Conservation (phyloP, 2,888 invertebrate genomes). For the Leucoma salicis region DNA sequence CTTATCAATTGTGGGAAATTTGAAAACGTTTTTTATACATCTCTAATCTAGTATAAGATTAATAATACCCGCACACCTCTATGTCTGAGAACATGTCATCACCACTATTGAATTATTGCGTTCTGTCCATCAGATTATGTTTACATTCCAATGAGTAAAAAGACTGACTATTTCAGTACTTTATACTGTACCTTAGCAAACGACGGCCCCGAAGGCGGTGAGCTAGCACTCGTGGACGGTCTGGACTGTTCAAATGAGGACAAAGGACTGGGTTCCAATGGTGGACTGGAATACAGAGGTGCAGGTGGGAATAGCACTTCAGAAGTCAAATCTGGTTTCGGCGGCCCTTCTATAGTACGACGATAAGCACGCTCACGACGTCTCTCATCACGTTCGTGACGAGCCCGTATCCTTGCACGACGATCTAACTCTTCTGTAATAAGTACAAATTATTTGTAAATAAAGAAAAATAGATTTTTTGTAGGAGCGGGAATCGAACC, state of each 20-base stretch:
- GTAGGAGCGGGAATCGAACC: too few relatives aligned
- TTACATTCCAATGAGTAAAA: too few relatives aligned
- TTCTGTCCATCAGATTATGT: too few relatives aligned
- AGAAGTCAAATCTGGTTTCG: constrained; percentile 83
- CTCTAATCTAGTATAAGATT: too few relatives aligned
- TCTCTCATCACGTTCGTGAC: constrained; percentile 89
- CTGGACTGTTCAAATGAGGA: constrained; percentile 26
- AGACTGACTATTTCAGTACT: too few relatives aligned
- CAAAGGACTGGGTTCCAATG: constrained; percentile 33
- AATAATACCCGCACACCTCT: too few relatives aligned
- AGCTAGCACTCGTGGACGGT: constrained; percentile 40
- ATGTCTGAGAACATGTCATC: too few relatives aligned
- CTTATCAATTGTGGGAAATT: too few relatives aligned
- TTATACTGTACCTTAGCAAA: constrained; percentile 81
- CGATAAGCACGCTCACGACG: constrained; percentile 89
- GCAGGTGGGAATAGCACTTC: constrained; percentile 65
- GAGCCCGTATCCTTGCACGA: constrained; percentile 86
- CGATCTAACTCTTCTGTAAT: constrained; percentile 86
- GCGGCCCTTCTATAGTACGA: constrained; percentile 87
- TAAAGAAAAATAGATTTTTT: background rate
- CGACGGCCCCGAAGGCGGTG: constrained; percentile 60
- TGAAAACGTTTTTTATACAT: too few relatives aligned
- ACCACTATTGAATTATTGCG: too few relatives aligned
- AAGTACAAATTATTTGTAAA: too few relatives aligned
- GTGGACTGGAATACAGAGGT: constrained; percentile 41